These are phyloP conservation scores for Tokudaia muenninki DNA, from an alignment of 2,797 vertebrate genomes.

Conservation along the genomic window DNA sequence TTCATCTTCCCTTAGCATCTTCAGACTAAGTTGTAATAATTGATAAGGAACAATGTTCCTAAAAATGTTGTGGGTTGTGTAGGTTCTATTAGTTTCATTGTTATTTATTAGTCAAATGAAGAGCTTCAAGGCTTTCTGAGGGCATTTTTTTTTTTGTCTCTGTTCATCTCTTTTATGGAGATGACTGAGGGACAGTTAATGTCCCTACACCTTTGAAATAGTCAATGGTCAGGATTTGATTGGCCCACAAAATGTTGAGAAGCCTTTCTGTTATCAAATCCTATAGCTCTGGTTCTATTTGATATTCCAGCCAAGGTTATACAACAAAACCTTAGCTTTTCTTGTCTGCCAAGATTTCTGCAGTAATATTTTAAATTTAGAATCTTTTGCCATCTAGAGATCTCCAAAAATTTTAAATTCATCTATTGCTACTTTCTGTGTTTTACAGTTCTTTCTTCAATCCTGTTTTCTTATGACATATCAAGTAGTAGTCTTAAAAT, in stretches of 20 bases:
- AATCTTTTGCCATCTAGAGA: not conserved
- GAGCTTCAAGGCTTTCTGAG: not conserved
- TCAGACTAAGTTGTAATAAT: not conserved
- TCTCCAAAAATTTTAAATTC: not conserved
- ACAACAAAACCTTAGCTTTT: not conserved
- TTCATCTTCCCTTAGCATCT: not conserved
- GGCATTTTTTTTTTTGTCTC: slow-evolving; percentile 7
- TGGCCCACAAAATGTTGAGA: not conserved
- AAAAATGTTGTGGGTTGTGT: not conserved
- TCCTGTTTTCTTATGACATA: not conserved
- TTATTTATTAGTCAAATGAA: not conserved
- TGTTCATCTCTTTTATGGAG: not conserved
- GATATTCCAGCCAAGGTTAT: slow-evolving; percentile 11
- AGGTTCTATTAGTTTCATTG: not conserved
- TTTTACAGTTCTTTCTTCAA: not conserved
- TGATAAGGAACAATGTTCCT: slow-evolving; percentile 3
- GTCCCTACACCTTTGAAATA: not conserved
- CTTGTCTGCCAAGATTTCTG: not conserved
- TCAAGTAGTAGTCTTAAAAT: not conserved
- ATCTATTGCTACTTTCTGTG: not conserved
- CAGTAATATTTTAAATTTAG: slow-evolving; percentile 39
- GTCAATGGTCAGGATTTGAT: not conserved
- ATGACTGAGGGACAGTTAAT: not conserved
- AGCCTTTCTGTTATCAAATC: not conserved
- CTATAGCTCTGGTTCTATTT: not conserved